Percentiles rank a stretch among this genome's conserved stretches.
phyloP scores from a whole-genome alignment of 2,113 vertebrate genomes.

The Eira barbara region DNA sequence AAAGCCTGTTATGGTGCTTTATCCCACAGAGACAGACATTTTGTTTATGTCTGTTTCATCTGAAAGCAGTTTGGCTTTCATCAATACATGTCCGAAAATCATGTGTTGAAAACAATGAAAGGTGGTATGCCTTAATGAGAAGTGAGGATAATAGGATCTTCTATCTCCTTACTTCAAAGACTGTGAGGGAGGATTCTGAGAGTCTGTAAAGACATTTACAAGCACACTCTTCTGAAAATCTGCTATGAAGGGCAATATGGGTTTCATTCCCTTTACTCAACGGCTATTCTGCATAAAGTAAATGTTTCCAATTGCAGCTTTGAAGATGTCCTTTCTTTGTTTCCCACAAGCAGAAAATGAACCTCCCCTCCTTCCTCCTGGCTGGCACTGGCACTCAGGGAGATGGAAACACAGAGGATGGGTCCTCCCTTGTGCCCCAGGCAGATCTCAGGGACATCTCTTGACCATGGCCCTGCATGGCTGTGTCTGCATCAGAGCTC shows the following conservation, averaged over 20 bases:
- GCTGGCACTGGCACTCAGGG: background rate
- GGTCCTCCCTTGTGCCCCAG: background rate
- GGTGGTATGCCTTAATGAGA: background rate
- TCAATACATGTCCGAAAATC: slow-evolving; percentile 24
- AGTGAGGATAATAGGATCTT: slow-evolving; percentile 34
- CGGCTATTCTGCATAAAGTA: slow-evolving; percentile 37
- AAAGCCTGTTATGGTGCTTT: background rate
- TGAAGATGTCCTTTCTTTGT: slow-evolving; percentile 52
- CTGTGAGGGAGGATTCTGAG: background rate
- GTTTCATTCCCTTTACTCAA: background rate
- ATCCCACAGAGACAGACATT: background rate
- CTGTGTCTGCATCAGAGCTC: background rate
- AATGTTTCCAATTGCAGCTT: slow-evolving; percentile 17
- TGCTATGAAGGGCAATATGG: background rate
- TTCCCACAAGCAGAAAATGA: background rate
- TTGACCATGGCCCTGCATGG: no score
- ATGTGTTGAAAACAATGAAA: slow-evolving; percentile 25
- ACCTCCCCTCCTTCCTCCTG: background rate
- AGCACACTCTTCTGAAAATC: slow-evolving; percentile 40
- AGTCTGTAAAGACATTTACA: slow-evolving; percentile 19
- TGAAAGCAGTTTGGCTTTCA: slow-evolving; percentile 56
- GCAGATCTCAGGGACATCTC: background rate
- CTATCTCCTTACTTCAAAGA: slow-evolving; percentile 62
- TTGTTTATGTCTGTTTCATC: slow-evolving; percentile 37
- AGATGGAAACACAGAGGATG: background rate